Base-by-base conservation (phyloP, 2,113 vertebrate species). In the Geothlypis trichas region DNA sequence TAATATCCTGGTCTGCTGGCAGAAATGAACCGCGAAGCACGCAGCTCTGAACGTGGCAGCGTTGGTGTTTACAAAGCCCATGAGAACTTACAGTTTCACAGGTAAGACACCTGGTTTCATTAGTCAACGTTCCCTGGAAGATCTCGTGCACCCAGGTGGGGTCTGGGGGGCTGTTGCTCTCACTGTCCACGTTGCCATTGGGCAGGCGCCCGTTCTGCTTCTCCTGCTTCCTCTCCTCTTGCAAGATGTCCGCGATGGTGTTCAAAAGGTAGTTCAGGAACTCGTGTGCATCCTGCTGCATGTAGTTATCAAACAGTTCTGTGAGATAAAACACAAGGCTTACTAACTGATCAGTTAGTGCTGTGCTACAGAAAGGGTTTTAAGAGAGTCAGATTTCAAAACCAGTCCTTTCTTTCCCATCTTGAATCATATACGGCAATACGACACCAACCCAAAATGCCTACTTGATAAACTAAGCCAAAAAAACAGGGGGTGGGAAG, bases 271-370 rank as follows among this genome's bases (percentile, higher is more conserved):
- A 99, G 98, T 99, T 99, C 87, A 99, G 98, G 97, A 99, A 99
- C 59, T 99, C 99, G 47, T 99, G 99, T 24, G 99, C 99, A 88
- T 99, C 99, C 97, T 99, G 99, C 96, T 99, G 99, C 99, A 99
- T 99, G 98, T 99, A 99, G 98, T 99, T 99, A 94, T 99, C 99
- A 97, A 99, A 99, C 91, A 99, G 98, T 67, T 99, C 99, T 99
- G 97, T 39, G 63, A 97, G 69, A 69, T 10, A 93, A 91, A 93
- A 90, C 63, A 94, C 54, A 62, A 69, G 5, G 63, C 35, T 57
- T 76, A 47, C 54, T 16, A 28, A 58, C 33, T 68, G 42, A 47
- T 28, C 4, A 1, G 17, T 24, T 35, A 76, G 37, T 35, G 23
- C 10, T 46, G 20, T 2, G 39, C 18, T 10, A 37, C 10, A 74